Conservation (phyloP, 2,797 vertebrate species). For the Peromyscus aztecus region DNA sequence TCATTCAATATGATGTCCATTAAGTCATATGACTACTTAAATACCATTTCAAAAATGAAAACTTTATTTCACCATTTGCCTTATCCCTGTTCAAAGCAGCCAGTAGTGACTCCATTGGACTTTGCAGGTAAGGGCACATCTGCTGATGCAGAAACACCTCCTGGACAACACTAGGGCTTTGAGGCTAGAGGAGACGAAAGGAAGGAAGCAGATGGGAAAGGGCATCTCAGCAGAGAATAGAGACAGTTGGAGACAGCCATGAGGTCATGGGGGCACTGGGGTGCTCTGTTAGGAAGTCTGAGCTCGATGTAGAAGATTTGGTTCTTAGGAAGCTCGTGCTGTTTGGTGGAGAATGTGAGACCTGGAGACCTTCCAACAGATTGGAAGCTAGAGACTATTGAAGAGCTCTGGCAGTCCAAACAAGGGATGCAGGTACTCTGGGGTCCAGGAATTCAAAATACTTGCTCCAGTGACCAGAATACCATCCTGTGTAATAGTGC, state of each 20-base stretch:
- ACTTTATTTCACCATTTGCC: neutral
- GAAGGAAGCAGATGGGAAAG: neutral
- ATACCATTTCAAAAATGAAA: conserved; percentile 16
- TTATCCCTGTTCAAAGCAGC: neutral
- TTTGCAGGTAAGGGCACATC: neutral
- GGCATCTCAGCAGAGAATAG: too few relatives aligned
- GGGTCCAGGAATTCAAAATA: neutral
- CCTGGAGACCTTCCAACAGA: too few relatives aligned
- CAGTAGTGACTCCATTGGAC: neutral
- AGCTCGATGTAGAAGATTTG: neutral
- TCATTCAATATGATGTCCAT: neutral
- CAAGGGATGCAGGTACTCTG: neutral
- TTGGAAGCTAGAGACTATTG: neutral
- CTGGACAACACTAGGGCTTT: neutral
- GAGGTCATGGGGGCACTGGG: neutral
- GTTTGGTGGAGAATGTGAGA: neutral
- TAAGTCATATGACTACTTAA: neutral
- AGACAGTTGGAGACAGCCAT: neutral
- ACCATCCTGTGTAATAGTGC: neutral
- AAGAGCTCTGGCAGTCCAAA: neutral
- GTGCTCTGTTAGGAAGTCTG: neutral
- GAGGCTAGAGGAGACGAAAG: neutral
- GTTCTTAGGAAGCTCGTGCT: neutral
- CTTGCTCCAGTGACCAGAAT: too few relatives aligned
- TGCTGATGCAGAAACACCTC: neutral